Percentiles rank a stretch among this genome's conserved stretches.
phyloP scores from a whole-genome alignment of 2,888 invertebrate genomes.

The Oeneis ivallda region DNA sequence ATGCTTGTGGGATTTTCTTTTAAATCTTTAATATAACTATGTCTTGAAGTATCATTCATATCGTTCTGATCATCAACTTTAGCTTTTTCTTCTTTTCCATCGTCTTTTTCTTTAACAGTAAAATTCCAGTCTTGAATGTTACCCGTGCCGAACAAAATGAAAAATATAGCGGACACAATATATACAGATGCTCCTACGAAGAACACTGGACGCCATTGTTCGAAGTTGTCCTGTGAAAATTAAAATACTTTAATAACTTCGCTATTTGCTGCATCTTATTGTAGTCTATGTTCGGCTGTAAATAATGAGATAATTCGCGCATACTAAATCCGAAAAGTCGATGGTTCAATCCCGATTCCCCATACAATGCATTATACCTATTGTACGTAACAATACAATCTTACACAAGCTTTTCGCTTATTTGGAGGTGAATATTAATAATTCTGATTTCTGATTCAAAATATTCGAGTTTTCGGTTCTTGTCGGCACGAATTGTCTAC shows the following conservation, averaged over 20 bases:
- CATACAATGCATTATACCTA: too few species aligned
- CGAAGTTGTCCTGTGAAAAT: conserved; percentile 84
- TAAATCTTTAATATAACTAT: conserved; percentile 53
- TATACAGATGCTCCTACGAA: conserved; percentile 87
- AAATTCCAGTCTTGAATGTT: conserved; percentile 87
- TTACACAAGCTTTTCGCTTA: too few species aligned
- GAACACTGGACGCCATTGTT: conserved; percentile 88
- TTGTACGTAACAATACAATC: too few species aligned
- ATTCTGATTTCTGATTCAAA: too few species aligned
- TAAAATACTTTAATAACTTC: conserved; percentile 1
- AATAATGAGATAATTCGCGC: too few species aligned
- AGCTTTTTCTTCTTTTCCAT: conserved; percentile 39
- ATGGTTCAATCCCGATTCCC: too few species aligned
- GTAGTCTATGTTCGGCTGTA: too few species aligned
- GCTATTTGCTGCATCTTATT: too few species aligned
- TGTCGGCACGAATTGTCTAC: too few species aligned
- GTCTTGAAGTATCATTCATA: conserved; percentile 49
- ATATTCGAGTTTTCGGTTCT: too few species aligned
- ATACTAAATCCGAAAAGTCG: too few species aligned
- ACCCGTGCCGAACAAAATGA: conserved; percentile 86
- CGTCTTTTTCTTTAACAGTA: conserved; percentile 47
- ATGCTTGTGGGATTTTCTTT: conserved; percentile 67
- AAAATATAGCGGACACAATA: conserved; percentile 85
- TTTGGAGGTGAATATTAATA: too few species aligned
- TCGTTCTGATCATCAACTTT: conserved; percentile 43